A percentile compares a stretch with the other conserved stretches of the same genome.
These are phyloP conservation scores for Proteles cristata DNA, from an alignment of 2,113 vertebrate species.

Conservation along the genomic window DNA sequence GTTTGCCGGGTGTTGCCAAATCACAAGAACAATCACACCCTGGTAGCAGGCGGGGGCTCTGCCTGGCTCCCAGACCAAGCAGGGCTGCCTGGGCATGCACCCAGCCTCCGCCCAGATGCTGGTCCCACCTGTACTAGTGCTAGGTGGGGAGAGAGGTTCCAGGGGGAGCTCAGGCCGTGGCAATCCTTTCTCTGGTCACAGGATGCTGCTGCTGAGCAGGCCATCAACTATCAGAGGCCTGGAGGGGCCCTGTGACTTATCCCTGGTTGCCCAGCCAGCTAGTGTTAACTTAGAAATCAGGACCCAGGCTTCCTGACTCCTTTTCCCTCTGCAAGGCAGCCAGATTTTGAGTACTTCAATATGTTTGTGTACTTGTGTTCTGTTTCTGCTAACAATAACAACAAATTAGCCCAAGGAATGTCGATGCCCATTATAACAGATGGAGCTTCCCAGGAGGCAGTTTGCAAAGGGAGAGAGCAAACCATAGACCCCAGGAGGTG, in stretches of 20 bases:
- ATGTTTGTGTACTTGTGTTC: conserved; percentile 35
- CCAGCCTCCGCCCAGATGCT: conserved; percentile 34
- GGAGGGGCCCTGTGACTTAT: background rate
- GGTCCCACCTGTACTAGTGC: conserved; percentile 29
- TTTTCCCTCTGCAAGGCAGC: background rate
- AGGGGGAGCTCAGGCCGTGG: background rate
- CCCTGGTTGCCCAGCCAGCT: background rate
- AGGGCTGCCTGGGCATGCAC: conserved; percentile 62
- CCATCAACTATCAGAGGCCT: background rate
- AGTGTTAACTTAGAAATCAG: background rate
- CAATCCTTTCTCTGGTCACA: background rate
- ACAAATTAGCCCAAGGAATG: background rate
- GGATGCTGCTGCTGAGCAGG: background rate
- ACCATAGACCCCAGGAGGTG: background rate
- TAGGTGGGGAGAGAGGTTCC: conserved; percentile 12
- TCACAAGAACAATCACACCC: conserved; percentile 68
- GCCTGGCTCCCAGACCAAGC: conserved; percentile 45
- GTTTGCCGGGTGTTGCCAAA: conserved; percentile 61
- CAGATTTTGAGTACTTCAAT: background rate
- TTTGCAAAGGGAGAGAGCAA: background rate
- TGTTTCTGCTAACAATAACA: conserved; percentile 37
- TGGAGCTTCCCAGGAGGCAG: conserved; percentile 5
- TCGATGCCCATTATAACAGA: background rate
- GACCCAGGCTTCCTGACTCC: background rate
- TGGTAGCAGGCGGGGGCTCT: conserved; percentile 30